Evolutionary conservation across 1,140 invertebrate genomes (phyloP).

Genomic region (Globodera rostochiensis): DNA sequence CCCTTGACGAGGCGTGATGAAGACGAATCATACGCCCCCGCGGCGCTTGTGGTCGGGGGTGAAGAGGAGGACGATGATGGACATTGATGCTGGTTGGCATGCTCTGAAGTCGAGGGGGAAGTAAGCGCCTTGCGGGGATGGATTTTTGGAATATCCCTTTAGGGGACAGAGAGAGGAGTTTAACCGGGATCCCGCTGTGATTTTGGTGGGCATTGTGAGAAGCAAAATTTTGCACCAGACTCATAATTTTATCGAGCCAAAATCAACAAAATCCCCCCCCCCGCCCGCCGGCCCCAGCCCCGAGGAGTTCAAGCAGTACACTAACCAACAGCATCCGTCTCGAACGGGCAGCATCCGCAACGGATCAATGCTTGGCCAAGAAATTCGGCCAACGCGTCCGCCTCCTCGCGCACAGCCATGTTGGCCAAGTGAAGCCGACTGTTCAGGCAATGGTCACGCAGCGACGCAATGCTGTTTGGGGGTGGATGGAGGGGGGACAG

Average conservation of each 20-base stretch:
- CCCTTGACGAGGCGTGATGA: background rate
- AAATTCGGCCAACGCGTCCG: background rate
- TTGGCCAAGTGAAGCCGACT: background rate
- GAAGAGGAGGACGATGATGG: background rate
- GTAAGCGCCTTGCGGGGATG: too few relatives aligned
- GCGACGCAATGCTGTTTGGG: slow-evolving; percentile 11
- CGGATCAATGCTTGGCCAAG: background rate
- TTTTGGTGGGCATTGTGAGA: too few relatives aligned
- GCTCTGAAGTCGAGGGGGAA: background rate
- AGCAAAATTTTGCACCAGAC: too few relatives aligned
- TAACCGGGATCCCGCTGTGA: background rate
- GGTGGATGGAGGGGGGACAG: too few relatives aligned
- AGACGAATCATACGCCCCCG: too few relatives aligned
- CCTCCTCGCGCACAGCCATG: background rate
- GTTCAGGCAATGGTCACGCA: slow-evolving; percentile 20
- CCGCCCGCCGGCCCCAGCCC: background rate
- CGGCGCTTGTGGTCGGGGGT: background rate
- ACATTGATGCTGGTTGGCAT: background rate
- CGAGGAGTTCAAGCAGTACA: background rate
- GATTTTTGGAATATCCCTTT: background rate
- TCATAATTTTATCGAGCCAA: background rate
- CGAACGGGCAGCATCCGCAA: slow-evolving; percentile 1
- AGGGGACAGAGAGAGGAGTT: background rate
- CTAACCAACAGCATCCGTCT: slow-evolving; percentile 1
- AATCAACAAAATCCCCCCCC: background rate